Percentiles rank a stretch among this genome's conserved stretches.
These are phyloP conservation scores for Rhopalosiphum padi DNA, from an alignment of 1,140 invertebrate genomes.

Conservation along the genomic window DNA sequence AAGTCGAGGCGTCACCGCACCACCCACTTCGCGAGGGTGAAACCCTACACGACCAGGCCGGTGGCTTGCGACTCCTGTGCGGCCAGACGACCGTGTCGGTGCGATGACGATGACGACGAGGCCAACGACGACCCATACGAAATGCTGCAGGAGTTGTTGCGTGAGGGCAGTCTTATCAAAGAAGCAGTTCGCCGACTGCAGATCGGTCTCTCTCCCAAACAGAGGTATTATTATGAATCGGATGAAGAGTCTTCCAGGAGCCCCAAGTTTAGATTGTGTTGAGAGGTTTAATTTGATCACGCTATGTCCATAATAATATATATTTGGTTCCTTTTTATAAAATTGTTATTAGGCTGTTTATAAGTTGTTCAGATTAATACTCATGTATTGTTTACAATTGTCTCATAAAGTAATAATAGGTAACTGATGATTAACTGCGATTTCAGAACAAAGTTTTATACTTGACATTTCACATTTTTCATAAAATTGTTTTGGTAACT, in stretches of 20 bases:
- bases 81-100: slow-evolving; percentile 60
- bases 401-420: neutral
- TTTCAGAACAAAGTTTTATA: neutral
- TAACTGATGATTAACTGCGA: neutral
- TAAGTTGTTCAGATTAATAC: slow-evolving; percentile 43
- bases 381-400: slow-evolving; percentile 39
- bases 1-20: slow-evolving; percentile 63
- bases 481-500: neutral
- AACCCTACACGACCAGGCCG: slow-evolving; percentile 69
- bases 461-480: neutral
- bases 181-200: slow-evolving; percentile 74
- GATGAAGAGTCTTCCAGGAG: slow-evolving; percentile 65
- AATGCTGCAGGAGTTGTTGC: slow-evolving; percentile 70
- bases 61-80: slow-evolving; percentile 58
- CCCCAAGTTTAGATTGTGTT: slow-evolving; percentile 58
- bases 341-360: slow-evolving; percentile 28
- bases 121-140: slow-evolving; percentile 71
- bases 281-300: neutral
- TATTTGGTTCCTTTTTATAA: slow-evolving; percentile 54
- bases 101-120: slow-evolving; percentile 60
- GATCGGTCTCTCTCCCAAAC: slow-evolving; percentile 66
- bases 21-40: slow-evolving; percentile 65
- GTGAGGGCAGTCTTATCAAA: slow-evolving; percentile 74
- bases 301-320: neutral
- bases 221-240: slow-evolving; percentile 66